Evolutionary conservation across 2,888 invertebrate genomes (phyloP), one percentile per base, ranked within the genome.

Genomic region (Folsomia candida): DNA sequence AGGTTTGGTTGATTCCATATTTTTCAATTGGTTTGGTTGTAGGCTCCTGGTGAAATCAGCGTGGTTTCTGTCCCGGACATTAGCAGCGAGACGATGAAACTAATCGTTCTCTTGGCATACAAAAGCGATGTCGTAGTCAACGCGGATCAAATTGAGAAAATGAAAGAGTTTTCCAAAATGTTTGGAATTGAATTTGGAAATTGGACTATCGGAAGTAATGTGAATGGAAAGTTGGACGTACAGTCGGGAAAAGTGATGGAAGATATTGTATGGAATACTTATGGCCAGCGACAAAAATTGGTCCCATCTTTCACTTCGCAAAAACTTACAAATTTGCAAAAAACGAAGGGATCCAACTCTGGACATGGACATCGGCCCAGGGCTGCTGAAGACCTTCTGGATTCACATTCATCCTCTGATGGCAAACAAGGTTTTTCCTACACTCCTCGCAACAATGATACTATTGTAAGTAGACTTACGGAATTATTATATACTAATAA

Each of bases 81-180:
- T 14, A 63, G 70, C 14, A 75, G 70, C 2, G 72, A 69, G 9
- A 67, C 68, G 18, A 75, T 79, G 78, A 71, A 72, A 20, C 37
- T 74, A 1, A 75, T 79, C 58, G 57, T 79, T 2, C 69, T 71
- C 18, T 57, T 79, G n/a, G 72, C 76, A 1, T 79, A 79, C 61
- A 72, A 72, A 2, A 77, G 76, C 54, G 67, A 71, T 6, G 69
- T 79, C 1, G 69, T 58, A 27, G 28, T 79, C 3, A 69, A 75
- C 6, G 67, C 70, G 68, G 63, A 69, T 1, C 75, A 76, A 67
- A 75, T 78, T 29, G 73, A 73, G 69, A 75, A 73, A 25, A 67
- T 78, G 1, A 74, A 70, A 4, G 71, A 68, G n/a, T 73, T 69
- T 51, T 57, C 76, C 3, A 58, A 67, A 2, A 57, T 77, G 47